A percentile compares a stretch with the other conserved stretches of the same genome.
These are phyloP conservation scores for Leptopilina boulardi DNA, from an alignment of 1,140 invertebrate genomes.

Conservation along the genomic window DNA sequence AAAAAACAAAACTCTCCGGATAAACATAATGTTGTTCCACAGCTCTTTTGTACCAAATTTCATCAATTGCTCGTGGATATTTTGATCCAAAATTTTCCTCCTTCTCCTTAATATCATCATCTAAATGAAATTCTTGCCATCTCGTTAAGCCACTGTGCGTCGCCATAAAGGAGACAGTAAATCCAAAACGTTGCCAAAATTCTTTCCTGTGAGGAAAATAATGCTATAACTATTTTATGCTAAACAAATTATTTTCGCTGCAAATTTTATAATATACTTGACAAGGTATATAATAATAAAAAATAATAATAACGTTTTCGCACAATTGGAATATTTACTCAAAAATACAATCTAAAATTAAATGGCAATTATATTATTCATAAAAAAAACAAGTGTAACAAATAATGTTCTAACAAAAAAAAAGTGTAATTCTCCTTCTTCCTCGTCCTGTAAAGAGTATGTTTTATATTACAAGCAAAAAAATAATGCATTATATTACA, in stretches of 20 bases:
- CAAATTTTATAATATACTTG: not conserved
- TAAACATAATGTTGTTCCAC: constrained; percentile 92
- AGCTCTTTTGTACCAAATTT: constrained; percentile 94
- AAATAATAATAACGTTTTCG: not conserved
- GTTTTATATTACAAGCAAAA: not conserved
- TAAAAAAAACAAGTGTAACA: not conserved
- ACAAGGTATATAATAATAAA: not conserved
- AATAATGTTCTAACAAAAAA: not conserved
- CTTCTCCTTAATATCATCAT: constrained; percentile 56
- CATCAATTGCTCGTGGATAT: constrained; percentile 85
- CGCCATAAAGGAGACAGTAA: constrained; percentile 89
- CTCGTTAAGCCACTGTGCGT: constrained; percentile 92
- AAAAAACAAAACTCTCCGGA: constrained; percentile 90
- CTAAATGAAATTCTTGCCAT: constrained; percentile 86
- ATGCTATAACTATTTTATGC: constrained; percentile 39
- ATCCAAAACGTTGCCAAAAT: constrained; percentile 88
- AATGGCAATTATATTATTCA: not conserved
- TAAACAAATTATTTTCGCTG: not conserved
- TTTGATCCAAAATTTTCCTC: constrained; percentile 70
- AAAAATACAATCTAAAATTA: not conserved
- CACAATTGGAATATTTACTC: not conserved
- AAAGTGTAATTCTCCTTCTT: not conserved
- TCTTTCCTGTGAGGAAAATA: constrained; percentile 80
- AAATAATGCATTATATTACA: no score
- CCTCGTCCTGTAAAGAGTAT: not conserved